Evolutionary conservation across 2,888 invertebrate genomes (phyloP).

Genomic region (Ophion costatus): DNA sequence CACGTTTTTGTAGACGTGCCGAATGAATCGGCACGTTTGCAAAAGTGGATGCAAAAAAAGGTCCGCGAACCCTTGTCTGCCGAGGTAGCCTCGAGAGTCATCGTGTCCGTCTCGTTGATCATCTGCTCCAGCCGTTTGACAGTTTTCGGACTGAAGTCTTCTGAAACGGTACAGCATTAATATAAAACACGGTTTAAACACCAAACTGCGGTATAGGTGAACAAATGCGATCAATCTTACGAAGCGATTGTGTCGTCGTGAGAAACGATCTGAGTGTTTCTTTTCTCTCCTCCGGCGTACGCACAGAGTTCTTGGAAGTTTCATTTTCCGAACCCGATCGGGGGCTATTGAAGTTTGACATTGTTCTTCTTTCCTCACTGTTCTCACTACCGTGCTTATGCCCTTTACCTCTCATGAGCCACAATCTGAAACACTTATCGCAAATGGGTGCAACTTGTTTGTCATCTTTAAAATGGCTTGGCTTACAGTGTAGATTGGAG

Average conservation of each 20-base stretch:
- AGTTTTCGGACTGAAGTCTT: conserved; percentile 68
- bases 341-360: not conserved
- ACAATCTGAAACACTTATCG: not conserved
- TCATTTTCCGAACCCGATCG: not conserved
- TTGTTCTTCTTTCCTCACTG: not conserved
- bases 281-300: conserved; percentile 73
- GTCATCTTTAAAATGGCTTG: too few relatives aligned
- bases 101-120: conserved; percentile 74
- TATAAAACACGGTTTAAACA: too few relatives aligned
- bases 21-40: not conserved
- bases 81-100: conserved; percentile 72
- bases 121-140: conserved; percentile 71
- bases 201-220: not conserved
- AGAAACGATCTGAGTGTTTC: conserved; percentile 69
- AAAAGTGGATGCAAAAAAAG: not conserved
- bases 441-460: too few relatives aligned
- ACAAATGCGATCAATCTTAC: conserved; percentile 67
- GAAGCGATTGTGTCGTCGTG: conserved; percentile 67
- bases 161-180: conserved; percentile 68
- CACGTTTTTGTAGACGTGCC: not conserved
- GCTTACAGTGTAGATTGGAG: too few relatives aligned
- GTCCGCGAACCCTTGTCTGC: conserved; percentile 76
- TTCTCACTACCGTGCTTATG: not conserved
- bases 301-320: not conserved
- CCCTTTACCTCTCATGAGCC: not conserved